Evolutionary conservation across 2,888 invertebrate genomes (phyloP).

Genomic region (Teleogryllus oceanicus): DNA sequence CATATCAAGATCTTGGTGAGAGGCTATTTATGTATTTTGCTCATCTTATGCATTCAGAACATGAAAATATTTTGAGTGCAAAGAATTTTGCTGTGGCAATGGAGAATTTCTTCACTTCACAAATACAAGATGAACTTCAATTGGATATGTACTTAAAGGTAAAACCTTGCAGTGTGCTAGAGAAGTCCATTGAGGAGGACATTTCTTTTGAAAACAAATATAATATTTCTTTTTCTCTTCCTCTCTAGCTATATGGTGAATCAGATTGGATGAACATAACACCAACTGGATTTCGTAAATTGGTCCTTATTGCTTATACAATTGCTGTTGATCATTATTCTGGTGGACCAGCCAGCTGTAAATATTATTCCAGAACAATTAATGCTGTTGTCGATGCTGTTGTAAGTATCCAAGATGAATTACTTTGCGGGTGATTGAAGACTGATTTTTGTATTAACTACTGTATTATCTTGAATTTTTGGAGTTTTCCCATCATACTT

Average conservation of each 20-base stretch:
- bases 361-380: conserved; percentile 66
- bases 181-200: too few relatives aligned
- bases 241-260: too few relatives aligned
- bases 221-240: too few relatives aligned
- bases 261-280: not conserved
- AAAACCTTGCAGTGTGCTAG: conserved; percentile 28
- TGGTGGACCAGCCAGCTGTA: conserved; percentile 60
- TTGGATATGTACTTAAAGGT: conserved; percentile 46
- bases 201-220: too few relatives aligned
- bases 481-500: too few relatives aligned
- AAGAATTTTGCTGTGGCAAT: conserved; percentile 47
- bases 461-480: not conserved
- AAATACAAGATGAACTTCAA: conserved; percentile 46
- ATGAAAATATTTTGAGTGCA: not conserved
- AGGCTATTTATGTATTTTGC: conserved; percentile 63
- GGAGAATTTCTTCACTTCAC: conserved; percentile 57
- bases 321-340: conserved; percentile 77
- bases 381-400: conserved; percentile 72
- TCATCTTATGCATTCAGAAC: not conserved
- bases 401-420: conserved; percentile 44
- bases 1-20: conserved; percentile 66
- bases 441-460: not conserved
- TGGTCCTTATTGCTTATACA: conserved; percentile 71
- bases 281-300: conserved; percentile 43
- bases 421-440: not conserved